Evolutionary conservation across 2,113 vertebrate species (phyloP).

Genomic region (Malurus alboscapulatus): DNA sequence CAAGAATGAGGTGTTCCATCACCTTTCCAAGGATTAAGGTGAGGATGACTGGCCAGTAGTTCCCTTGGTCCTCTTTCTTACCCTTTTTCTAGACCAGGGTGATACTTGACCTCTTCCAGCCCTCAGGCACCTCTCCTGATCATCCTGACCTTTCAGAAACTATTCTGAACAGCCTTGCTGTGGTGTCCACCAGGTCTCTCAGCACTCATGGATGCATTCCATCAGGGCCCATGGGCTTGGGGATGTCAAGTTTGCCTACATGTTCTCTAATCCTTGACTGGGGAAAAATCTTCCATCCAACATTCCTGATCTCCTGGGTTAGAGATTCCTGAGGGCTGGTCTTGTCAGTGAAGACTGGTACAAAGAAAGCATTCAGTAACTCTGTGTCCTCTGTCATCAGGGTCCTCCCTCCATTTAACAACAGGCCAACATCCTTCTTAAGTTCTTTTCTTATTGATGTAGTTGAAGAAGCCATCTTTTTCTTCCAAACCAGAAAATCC

Average conservation of each 20-base stretch:
- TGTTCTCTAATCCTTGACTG: background rate
- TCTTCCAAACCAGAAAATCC: background rate
- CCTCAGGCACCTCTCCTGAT: fast-evolving
- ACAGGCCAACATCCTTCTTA: background rate
- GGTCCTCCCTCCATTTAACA: background rate
- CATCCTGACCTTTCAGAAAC: background rate
- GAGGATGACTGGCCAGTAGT: background rate
- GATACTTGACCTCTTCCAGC: background rate
- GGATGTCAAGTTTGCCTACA: background rate
- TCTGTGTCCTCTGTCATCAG: background rate
- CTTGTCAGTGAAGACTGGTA: background rate
- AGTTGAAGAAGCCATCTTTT: background rate
- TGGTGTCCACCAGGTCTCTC: background rate
- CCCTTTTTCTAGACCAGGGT: fast-evolving
- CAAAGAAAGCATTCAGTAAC: background rate
- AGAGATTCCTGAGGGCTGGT: background rate
- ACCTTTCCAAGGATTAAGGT: background rate
- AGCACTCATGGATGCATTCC: background rate
- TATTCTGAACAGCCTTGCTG: fast-evolving
- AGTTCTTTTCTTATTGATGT: background rate
- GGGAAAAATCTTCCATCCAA: background rate
- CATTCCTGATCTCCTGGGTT: background rate
- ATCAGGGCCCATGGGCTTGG: fast-evolving
- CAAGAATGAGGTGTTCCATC: fast-evolving
- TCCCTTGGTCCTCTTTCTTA: background rate